A percentile compares a stretch with the other conserved stretches of the same genome.
These are phyloP conservation scores for Ennomos fuscantarius DNA, from an alignment of 2,888 invertebrate species.

Conservation along the genomic window DNA sequence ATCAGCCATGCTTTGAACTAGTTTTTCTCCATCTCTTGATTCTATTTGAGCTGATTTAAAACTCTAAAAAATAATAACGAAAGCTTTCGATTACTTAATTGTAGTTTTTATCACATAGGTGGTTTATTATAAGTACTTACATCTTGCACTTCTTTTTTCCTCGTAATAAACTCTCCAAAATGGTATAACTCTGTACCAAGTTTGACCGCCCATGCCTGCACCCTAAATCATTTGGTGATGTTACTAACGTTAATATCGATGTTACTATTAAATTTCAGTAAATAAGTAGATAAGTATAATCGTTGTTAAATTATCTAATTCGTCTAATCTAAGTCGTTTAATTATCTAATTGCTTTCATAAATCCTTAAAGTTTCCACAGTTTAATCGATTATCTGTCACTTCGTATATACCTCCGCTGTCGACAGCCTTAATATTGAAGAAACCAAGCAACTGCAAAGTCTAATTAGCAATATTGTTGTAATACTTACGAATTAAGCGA, in stretches of 20 bases:
- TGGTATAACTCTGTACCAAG: slow-evolving; percentile 92
- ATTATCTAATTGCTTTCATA: slow-evolving; percentile 1
- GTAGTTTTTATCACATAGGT: background rate
- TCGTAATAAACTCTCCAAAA: slow-evolving; percentile 92
- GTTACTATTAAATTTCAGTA: no score
- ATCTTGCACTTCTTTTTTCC: slow-evolving; percentile 91
- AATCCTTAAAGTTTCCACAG: background rate
- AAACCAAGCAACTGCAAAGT: background rate
- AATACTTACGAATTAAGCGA: slow-evolving; percentile 76
- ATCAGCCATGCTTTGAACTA: slow-evolving; percentile 93
- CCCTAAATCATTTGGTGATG: slow-evolving; percentile 75
- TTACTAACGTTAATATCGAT: background rate
- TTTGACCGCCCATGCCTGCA: slow-evolving; percentile 93
- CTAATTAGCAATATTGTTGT: slow-evolving; percentile 1
- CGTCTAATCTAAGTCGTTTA: no score
- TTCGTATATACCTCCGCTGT: background rate
- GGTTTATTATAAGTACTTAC: slow-evolving; percentile 69
- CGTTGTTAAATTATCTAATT: background rate
- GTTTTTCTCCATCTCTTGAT: slow-evolving; percentile 89
- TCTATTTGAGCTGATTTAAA: slow-evolving; percentile 92
- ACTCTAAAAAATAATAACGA: slow-evolving; percentile 81
- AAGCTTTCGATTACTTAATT: background rate
- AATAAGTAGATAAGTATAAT: no score
- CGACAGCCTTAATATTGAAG: slow-evolving; percentile 1
- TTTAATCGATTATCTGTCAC: slow-evolving; percentile 12